Conservation (phyloP, 2,797 vertebrate species). For the Anabacerthia variegaticeps region DNA sequence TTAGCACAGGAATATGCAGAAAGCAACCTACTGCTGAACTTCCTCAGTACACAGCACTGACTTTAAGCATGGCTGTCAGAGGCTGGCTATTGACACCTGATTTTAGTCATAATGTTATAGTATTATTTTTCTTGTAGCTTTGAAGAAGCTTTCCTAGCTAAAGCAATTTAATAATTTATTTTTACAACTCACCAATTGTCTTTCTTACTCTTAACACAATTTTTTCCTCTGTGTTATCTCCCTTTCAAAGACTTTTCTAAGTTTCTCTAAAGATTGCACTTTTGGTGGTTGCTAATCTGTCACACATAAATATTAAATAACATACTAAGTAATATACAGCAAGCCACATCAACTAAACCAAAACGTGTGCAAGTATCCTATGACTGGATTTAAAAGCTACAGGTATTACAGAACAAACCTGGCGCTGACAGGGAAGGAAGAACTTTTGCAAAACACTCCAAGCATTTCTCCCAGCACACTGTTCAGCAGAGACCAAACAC, state of each 20-base stretch:
- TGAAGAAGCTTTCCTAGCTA: not conserved
- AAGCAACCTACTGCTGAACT: not conserved
- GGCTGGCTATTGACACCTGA: not conserved
- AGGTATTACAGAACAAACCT: not conserved
- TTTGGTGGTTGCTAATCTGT: not conserved
- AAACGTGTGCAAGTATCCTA: not conserved
- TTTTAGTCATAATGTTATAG: not conserved
- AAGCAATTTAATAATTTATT: not conserved
- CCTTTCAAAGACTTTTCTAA: not conserved
- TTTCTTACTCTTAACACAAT: not conserved
- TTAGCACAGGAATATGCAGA: not conserved
- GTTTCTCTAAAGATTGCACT: not conserved
- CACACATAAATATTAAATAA: not conserved
- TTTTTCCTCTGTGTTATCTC: not conserved
- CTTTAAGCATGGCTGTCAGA: not conserved
- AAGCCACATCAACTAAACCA: not conserved
- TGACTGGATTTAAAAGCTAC: not conserved
- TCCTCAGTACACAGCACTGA: not conserved
- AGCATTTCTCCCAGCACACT: not conserved
- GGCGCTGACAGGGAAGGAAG: not conserved
- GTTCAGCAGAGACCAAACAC: accelerated
- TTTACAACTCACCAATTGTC: not conserved
- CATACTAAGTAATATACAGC: not conserved
- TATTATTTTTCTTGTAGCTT: not conserved
- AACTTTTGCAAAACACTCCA: not conserved